Percentiles rank a stretch among this genome's conserved stretches.
phyloP scores from a whole-genome alignment of 1,140 invertebrate genomes.

The Bombus soroeensis region DNA sequence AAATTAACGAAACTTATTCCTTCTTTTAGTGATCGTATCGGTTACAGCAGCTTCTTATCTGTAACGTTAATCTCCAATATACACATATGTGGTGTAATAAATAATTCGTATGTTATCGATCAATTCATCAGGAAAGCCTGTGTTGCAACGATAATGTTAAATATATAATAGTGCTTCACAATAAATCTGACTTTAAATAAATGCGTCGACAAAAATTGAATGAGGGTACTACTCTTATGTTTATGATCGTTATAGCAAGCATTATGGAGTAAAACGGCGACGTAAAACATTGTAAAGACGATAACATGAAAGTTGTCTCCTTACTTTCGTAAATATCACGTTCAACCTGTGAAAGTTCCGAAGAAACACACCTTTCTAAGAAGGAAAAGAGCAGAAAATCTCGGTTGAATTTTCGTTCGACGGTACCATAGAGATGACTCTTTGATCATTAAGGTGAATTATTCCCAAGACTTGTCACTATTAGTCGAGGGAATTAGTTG shows the following conservation, averaged over 20 bases:
- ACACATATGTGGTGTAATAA: too few species aligned
- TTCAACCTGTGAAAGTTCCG: not conserved
- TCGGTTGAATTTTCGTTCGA: not conserved
- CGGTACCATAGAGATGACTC: not conserved
- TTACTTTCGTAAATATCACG: not conserved
- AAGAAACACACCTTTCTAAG: not conserved
- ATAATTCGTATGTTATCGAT: too few species aligned
- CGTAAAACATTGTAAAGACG: not conserved
- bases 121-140: too few species aligned
- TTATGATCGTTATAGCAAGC: not conserved
- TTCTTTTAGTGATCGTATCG: not conserved
- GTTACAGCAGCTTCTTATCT: not conserved
- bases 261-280: not conserved
- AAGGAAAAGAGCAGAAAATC: not conserved
- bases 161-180: too few species aligned
- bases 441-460: slow-evolving; percentile 75
- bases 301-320: not conserved
- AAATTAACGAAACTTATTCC: not conserved
- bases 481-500: slow-evolving; percentile 78
- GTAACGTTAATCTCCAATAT: not conserved
- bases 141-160: too few species aligned
- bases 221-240: too few species aligned
- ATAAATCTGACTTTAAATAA: too few species aligned
- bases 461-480: slow-evolving; percentile 70
- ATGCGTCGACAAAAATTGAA: too few species aligned